Evolutionary conservation across 2,888 invertebrate species (phyloP).

Genomic region (Zele albiditarsus): DNA sequence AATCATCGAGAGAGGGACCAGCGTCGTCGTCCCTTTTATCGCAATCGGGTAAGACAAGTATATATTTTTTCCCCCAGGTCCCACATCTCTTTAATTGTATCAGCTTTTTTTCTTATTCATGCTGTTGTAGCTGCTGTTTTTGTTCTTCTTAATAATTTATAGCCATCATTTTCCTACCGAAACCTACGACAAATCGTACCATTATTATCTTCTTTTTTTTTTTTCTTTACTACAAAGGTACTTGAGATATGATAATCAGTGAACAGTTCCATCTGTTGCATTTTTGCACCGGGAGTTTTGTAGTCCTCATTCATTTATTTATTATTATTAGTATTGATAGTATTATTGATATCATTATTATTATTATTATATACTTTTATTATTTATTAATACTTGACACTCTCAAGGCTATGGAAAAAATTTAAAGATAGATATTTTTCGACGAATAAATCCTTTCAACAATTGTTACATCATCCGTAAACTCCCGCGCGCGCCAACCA

Average conservation of each 20-base stretch:
- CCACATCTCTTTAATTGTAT: neutral
- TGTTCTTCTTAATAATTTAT: neutral
- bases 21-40: slow-evolving; percentile 14
- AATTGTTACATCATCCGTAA: neutral
- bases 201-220: neutral
- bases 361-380: neutral
- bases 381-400: neutral
- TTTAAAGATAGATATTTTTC: neutral
- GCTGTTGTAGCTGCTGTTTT: neutral
- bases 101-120: neutral
- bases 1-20: slow-evolving; percentile 29
- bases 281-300: neutral
- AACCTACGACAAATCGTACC: slow-evolving; percentile 28
- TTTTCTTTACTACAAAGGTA: slow-evolving; percentile 34
- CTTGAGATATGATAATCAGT: slow-evolving; percentile 46
- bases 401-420: neutral
- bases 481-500: neutral
- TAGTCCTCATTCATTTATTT: neutral
- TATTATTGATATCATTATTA: too few species aligned
- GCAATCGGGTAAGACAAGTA: neutral
- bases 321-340: too few species aligned
- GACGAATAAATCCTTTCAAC: neutral
- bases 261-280: slow-evolving; percentile 27
- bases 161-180: neutral
- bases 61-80: neutral